Base-by-base conservation (phyloP, 1,140 invertebrate species). In the Anthonomus grandis region DNA sequence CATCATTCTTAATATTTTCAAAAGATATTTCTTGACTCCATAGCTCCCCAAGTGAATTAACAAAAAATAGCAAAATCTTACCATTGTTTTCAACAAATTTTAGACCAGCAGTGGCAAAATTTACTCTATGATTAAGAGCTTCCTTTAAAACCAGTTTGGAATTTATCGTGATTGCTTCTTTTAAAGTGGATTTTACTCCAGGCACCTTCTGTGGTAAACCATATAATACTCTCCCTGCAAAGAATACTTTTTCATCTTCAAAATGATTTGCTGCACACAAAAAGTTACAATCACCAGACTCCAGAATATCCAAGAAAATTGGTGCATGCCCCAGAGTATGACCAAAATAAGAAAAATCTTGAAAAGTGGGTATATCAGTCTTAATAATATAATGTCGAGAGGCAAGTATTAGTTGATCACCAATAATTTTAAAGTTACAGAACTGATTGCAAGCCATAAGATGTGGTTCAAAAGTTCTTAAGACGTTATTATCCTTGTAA, bases 381-480 rank as follows among this genome's bases (percentile, higher is more conserved):
- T 47, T 56, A 15, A 56, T 37, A 4, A 47, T n/a, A 47, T 56
- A 56, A 48, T 56, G 53, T 56, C 24, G 23, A 8, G 53, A 47
- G 9, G 17, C n/a, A 6, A 56, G 22, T 5, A 47, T 37, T 15
- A 56, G 23, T 1, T 8, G 22, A 1, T 34, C n/a, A 38, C 47
- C 15, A 3, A 37, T 2, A 9, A 46, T 13, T 37, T 23, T 47
- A n/a, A 56, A 38, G 15, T 36, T 56, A n/a, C 39, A 46, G 15
- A 56, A 36, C 1, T 46, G 12, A 42, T 56, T 56, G 24, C 53
- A 56, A 4, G 17, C 6, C 19, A 53, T 27, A 15, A 53, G 17
- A 21, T 53, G 13, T 2, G 50, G 50, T 3, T 53, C 41, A 42
- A 42, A 31, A 10, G 36, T 44, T 21, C 31, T 42, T 23, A 53